These are phyloP conservation scores for Hystrix cristata DNA, from an alignment of 2,113 vertebrate species.

Conservation along the genomic window DNA sequence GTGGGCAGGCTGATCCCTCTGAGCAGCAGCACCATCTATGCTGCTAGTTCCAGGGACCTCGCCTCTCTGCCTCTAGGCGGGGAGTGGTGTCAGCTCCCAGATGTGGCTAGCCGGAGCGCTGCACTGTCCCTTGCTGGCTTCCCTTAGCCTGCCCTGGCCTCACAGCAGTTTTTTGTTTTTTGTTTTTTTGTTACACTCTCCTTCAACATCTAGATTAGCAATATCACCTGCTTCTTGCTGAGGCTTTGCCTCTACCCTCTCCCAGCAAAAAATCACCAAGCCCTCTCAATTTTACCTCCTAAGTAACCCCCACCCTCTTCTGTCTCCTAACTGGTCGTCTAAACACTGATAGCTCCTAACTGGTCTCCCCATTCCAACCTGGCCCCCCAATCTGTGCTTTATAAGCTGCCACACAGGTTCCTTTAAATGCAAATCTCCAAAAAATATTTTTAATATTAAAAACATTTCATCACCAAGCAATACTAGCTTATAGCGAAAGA, in stretches of 20 bases:
- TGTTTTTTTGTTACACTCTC: neutral
- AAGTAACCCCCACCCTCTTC: neutral
- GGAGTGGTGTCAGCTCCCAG: neutral
- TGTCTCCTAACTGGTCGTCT: neutral
- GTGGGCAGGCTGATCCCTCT: neutral
- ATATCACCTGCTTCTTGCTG: neutral
- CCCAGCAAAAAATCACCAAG: neutral
- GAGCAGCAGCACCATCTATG: neutral
- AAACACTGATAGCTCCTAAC: neutral
- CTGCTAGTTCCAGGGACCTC: neutral
- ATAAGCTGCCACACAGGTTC: neutral
- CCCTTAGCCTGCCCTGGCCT: neutral
- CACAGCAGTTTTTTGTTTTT: neutral
- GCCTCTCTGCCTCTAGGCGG: neutral
- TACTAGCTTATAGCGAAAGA: constrained; percentile 44
- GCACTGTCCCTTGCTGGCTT: neutral
- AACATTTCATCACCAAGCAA: neutral
- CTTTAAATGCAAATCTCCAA: constrained; percentile 21
- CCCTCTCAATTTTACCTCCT: neutral
- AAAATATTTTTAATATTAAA: constrained; percentile 44
- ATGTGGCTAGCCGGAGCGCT: rapidly evolving
- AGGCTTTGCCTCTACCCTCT: neutral
- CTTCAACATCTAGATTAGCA: neutral
- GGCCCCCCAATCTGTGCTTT: neutral
- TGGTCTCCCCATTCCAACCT: neutral